A percentile compares a stretch with the other conserved stretches of the same genome.
Evolutionary conservation across 2,113 vertebrate genomes (phyloP).

Genomic region (Crocuta crocuta): DNA sequence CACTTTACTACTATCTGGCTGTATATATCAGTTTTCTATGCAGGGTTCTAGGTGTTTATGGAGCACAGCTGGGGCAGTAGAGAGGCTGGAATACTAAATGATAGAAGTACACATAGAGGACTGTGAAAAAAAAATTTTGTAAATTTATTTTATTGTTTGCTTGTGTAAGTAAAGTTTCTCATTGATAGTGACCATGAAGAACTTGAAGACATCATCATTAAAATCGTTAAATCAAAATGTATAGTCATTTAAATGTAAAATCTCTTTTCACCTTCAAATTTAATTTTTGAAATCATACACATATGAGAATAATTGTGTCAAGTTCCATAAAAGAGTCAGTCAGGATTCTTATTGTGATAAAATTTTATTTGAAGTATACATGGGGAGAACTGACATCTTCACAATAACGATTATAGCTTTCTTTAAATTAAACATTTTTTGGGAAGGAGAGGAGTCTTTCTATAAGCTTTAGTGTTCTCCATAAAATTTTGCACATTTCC

Average conservation of each 20-base stretch:
- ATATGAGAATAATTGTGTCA: not conserved
- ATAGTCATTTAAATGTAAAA: not conserved
- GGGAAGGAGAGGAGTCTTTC: not conserved
- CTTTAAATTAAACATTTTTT: not conserved
- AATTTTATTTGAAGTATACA: not conserved
- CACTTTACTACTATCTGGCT: constrained; percentile 83
- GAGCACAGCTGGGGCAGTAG: not conserved
- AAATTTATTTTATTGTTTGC: not conserved
- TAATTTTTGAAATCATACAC: not conserved
- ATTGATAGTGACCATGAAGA: not conserved
- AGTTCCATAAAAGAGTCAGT: not conserved
- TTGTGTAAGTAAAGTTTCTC: not conserved
- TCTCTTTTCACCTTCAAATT: not conserved
- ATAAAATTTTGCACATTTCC: not conserved
- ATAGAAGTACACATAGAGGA: not conserved
- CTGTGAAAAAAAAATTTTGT: not conserved
- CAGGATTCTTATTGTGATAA: not conserved
- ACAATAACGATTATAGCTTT: not conserved
- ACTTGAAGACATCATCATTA: not conserved
- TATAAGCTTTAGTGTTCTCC: not conserved
- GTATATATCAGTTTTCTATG: constrained; percentile 80
- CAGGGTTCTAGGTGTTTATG: constrained; percentile 30
- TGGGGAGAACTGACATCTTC: not conserved
- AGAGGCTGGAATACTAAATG: not conserved
- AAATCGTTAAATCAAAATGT: not conserved